Base-by-base conservation (phyloP, 2,797 vertebrate species). In the Synaphobranchus kaupii region DNA sequence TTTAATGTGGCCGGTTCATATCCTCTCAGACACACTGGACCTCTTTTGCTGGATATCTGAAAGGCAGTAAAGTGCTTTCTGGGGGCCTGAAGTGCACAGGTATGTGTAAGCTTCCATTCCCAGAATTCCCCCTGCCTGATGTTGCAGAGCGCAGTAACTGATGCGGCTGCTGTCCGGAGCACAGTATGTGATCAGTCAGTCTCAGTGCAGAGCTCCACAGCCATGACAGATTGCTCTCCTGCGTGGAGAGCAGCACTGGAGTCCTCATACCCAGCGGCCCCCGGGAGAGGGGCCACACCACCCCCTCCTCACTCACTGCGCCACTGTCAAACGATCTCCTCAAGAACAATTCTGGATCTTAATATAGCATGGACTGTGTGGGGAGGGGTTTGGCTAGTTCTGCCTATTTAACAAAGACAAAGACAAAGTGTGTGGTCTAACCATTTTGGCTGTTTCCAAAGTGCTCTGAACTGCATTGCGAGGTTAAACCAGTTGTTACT, bases 401-500 rank as follows among this genome's bases (percentile, higher is more conserved):
- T 50, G 12, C 8, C 80, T 82, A 82, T 58, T 83, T 54, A 83
- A 31, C 82, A 83, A 54, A 78, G 93, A 94, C 83, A 86, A 88
- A 94, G 90, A 90, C 86, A 76, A 88, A 90, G 91, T 58, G 88
- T 84, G 87, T 80, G 71, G 52, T 86, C 91, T 86, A 85, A 88
- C 86, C 83, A 63, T 89, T 28, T 68, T 85, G 89, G 81, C 87
- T 81, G 20, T 88, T 88, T 93, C 88, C 90, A 93, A 90, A 90
- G 88, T 91, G 88, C 88, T 89, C 89, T 93, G 89, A 89, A 89
- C 90, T 92, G 86, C 85, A 88, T 87, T 86, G 84, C 85, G 89
- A 92, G 92, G 93, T 94, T 95, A 93, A 95, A 92, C 78, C 86
- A 89, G 88, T 90, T 91, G 92, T 91, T 93, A 93, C 91, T 92